Base-by-base conservation (phyloP, 2,113 vertebrate species). In the Haemorhous mexicanus region DNA sequence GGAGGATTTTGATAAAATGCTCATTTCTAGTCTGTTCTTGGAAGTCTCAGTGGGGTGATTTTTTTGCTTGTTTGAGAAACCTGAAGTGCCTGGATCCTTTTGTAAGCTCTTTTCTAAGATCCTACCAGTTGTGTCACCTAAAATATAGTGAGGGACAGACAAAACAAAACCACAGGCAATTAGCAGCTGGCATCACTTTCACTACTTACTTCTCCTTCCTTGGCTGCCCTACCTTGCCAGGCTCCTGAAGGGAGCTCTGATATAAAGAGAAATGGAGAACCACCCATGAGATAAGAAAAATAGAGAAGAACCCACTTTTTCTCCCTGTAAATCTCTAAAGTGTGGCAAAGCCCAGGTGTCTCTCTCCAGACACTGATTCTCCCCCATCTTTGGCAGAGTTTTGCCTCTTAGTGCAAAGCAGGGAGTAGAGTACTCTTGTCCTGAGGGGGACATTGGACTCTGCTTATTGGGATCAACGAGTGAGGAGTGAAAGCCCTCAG, bases 381-480 rank as follows among this genome's bases (percentile, higher is more conserved):
- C 43, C 6, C 33, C 9, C 21, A 47, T 16, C 30, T 77, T 84
- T 63, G 23, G 13, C 68, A 73, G 27, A 18, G 39, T 55, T 87
- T 77, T 77, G 33, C 23, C 55, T 81, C 50, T 47, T 77, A 87
- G 52, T 21, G 7, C 33, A 87, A 84, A 92, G 59, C 27, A 69
- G 69, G 4, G 41, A 27, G 20, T 37, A 17, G 22, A 52, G 13
- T 13, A 33, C 5, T 21, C 23, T 72, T 58, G 19, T 44, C 39
- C 32, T 28, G 26, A 59, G 1, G 2, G 7, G 22, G 5, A 56
- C 43, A 41, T 16, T 0, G 3, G 26, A 73, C 44, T 21, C 9
- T 1, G 1, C 9, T 12, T 24, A 28, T 5, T 32, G 4, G 19
- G 32, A n/a, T 28, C 26, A 58, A 17, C 0, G 3, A 75, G 23